Base-by-base conservation (phyloP, 1,140 invertebrate genomes). In the Trissolcus basalis region DNA sequence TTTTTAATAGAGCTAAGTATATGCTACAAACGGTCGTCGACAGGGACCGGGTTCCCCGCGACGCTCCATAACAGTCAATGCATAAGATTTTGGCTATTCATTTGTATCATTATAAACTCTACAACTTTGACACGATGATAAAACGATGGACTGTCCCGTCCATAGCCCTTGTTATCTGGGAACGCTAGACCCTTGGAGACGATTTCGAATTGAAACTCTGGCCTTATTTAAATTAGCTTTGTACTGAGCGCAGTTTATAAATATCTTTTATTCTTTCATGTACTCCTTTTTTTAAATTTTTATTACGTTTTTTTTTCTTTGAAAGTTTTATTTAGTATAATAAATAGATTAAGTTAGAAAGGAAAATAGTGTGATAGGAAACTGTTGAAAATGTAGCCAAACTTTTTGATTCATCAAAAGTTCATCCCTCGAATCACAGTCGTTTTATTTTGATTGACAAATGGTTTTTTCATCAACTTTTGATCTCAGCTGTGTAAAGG, bases 111-210 rank as follows among this genome's bases (percentile, higher is more conserved):
- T 72, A 79, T 82, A 83, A 82, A 82, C 79, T 83, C 76, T 82
- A 65, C 68, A 39, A 68, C 61, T 71, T 80, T 77, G 74, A 79
- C 77, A 78, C 65, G 64, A 80, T 13, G 35, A 65, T 79, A 78
- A 80, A 83, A 76, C 70, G 48, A 76, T 41, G 64, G 77, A 82
- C 76, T 63, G 53, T 67, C 80, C 80, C 82, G 72, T 82, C 82
- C 82, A 82, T 78, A 81, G 81, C 82, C 77, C 80, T 82, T 74
- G 78, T 80, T 69, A 73, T 80, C 81, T 84, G 81, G 78, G 70
- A 54, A 77, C 54, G 51, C 54, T 60, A 49, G 78, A 50, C 49
- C 43, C 11, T 5, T 32, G n/a, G 44, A 41, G 43, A 15, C 0
- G 41, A 41, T 71, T 63, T 77, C 61, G 68, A 77, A 77, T 68